Conservation (phyloP, 1,140 invertebrate genomes). For the Brachionus manjavacas region DNA sequence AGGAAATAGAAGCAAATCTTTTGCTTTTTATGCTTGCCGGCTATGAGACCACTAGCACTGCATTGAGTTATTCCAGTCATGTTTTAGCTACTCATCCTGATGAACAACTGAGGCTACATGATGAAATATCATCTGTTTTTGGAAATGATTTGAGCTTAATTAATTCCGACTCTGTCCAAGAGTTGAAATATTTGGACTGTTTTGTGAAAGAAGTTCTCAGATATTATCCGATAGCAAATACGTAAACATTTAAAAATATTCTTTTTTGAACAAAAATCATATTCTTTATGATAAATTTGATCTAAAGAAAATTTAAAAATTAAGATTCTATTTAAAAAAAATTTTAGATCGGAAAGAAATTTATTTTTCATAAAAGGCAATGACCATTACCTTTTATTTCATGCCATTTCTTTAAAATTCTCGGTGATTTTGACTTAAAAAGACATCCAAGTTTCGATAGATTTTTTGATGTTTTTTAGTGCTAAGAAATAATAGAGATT, state of each 20-base stretch:
- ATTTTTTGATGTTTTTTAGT: too few relatives aligned
- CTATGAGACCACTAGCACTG: conserved; percentile 58
- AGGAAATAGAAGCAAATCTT: conserved; percentile 51
- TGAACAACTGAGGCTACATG: conserved; percentile 57
- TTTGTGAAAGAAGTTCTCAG: conserved; percentile 52
- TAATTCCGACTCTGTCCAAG: conserved; percentile 45
- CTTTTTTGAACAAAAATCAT: too few relatives aligned
- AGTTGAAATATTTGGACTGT: conserved; percentile 51
- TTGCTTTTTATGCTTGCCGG: conserved; percentile 53
- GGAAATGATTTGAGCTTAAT: background rate
- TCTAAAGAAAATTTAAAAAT: too few relatives aligned
- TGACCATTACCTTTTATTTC: too few relatives aligned
- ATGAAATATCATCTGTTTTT: conserved; percentile 50
- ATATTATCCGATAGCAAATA: conserved; percentile 50
- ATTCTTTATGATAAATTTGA: too few relatives aligned
- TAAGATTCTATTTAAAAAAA: too few relatives aligned
- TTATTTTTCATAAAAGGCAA: too few relatives aligned
- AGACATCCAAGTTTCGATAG: too few relatives aligned
- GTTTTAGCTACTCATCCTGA: conserved; percentile 58
- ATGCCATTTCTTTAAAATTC: too few relatives aligned
- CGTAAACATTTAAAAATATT: background rate
- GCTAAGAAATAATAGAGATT: too few relatives aligned
- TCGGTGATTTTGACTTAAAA: too few relatives aligned
- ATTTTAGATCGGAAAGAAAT: background rate
- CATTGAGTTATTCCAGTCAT: conserved; percentile 51